phyloP scores from a whole-genome alignment of 2,888 invertebrate genomes.

The Camptogramma bilineatum region DNA sequence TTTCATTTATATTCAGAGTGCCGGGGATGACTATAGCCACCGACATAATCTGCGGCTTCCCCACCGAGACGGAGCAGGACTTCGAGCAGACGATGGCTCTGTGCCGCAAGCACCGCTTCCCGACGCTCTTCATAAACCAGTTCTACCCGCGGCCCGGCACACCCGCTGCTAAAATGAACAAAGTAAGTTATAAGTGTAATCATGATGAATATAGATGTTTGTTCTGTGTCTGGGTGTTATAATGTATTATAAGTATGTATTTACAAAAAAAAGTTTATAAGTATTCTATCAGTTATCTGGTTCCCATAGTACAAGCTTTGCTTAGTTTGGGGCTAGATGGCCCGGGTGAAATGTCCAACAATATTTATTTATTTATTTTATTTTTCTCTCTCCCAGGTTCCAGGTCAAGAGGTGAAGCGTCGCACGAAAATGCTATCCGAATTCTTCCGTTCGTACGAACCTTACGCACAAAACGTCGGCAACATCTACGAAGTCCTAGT shows the following conservation, averaged over 20 bases:
- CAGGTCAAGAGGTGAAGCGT: constrained; percentile 94
- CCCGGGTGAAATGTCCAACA: no score
- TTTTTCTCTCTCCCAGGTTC: constrained; percentile 78
- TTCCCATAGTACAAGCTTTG: no score
- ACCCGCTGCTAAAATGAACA: constrained; percentile 95
- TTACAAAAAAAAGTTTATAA: no score
- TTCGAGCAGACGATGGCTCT: constrained; percentile 95
- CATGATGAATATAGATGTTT: no score
- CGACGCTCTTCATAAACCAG: constrained; percentile 98
- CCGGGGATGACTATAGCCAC: constrained; percentile 97
- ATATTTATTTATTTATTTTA: background rate
- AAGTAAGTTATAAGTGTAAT: constrained; percentile 60
- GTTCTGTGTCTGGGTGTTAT: no score
- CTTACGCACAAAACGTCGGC: constrained; percentile 90
- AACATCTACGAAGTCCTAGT: constrained; percentile 92
- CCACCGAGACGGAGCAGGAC: constrained; percentile 96
- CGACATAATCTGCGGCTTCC: constrained; percentile 99
- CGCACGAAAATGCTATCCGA: constrained; percentile 95
- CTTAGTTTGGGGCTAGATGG: no score
- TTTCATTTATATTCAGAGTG: constrained; percentile 86
- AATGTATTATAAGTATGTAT: no score
- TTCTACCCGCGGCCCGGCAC: constrained; percentile 98
- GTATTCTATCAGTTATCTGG: no score
- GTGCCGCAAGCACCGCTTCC: constrained; percentile 94
- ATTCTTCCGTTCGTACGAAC: constrained; percentile 95